Evolutionary conservation across 2,113 vertebrate genomes (phyloP).

Genomic region (Bombycilla garrulus): DNA sequence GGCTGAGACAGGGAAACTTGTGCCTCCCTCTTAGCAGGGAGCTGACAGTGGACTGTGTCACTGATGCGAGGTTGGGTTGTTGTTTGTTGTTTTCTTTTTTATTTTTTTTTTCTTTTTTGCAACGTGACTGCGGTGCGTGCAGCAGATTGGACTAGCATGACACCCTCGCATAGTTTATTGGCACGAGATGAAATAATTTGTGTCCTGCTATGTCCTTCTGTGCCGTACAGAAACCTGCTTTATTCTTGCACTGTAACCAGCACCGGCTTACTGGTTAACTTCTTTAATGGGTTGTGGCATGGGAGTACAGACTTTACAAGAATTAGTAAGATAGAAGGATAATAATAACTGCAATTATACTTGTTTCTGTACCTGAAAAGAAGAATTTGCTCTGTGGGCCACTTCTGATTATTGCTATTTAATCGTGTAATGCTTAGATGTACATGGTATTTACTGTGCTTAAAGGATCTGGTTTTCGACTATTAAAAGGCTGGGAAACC

Average conservation of each 20-base stretch:
- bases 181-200: not conserved
- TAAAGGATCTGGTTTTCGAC: not conserved
- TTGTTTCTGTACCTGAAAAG: not conserved
- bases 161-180: not conserved
- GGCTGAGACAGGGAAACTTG: not conserved
- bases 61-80: not conserved
- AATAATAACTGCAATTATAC: not conserved
- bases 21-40: not conserved
- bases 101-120: not conserved
- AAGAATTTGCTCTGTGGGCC: not conserved
- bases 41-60: not conserved
- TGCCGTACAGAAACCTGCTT: not conserved
- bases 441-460: not conserved
- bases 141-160: not conserved
- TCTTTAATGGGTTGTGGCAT: not conserved
- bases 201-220: not conserved
- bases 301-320: not conserved
- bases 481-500: not conserved
- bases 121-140: not conserved
- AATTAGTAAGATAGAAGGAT: not conserved
- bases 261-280: not conserved
- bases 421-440: not conserved
- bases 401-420: not conserved
- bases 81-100: too few species aligned
- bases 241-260: not conserved